Evolutionary conservation across 1,140 invertebrate genomes (phyloP).

Genomic region (Hermetia illucens): DNA sequence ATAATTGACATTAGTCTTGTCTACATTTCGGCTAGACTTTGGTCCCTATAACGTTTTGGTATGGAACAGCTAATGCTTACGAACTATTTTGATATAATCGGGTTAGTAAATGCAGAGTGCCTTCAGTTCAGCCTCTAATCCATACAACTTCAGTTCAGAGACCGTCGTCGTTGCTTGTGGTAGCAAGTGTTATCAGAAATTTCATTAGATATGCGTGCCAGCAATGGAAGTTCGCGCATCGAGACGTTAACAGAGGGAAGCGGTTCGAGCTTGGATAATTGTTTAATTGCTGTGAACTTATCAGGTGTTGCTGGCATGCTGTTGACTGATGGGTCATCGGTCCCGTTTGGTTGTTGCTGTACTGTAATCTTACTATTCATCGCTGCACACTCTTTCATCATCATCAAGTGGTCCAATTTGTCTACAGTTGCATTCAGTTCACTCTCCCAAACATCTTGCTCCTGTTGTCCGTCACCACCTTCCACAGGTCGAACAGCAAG

Average conservation of each 20-base stretch:
- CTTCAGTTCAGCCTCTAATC: too few species aligned
- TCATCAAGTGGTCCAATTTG: constrained; percentile 46
- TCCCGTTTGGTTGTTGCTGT: constrained; percentile 5
- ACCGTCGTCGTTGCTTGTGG: constrained; percentile 3
- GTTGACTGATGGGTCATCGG: constrained; percentile 9
- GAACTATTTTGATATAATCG: too few species aligned
- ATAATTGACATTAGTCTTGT: too few species aligned
- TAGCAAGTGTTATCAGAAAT: not conserved
- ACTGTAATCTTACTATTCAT: constrained; percentile 8
- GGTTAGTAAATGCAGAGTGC: too few species aligned
- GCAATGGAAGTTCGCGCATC: constrained; percentile 25
- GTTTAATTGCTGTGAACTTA: constrained; percentile 18
- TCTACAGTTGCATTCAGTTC: constrained; percentile 47
- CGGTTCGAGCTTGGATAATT: constrained; percentile 23
- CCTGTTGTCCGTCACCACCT: constrained; percentile 41
- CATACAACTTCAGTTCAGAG: constrained; percentile 1
- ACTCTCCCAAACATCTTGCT: constrained; percentile 42
- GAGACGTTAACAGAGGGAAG: constrained; percentile 27
- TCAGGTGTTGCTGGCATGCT: constrained; percentile 25
- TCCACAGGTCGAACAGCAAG: constrained; percentile 44
- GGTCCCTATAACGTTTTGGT: too few species aligned
- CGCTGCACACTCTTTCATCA: constrained; percentile 34
- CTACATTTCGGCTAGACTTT: too few species aligned
- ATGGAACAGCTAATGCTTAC: too few species aligned
- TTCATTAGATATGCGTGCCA: constrained; percentile 16